These are phyloP conservation scores for Diorhabda elongata DNA, from an alignment of 1,140 invertebrate genomes.

Conservation along the genomic window DNA sequence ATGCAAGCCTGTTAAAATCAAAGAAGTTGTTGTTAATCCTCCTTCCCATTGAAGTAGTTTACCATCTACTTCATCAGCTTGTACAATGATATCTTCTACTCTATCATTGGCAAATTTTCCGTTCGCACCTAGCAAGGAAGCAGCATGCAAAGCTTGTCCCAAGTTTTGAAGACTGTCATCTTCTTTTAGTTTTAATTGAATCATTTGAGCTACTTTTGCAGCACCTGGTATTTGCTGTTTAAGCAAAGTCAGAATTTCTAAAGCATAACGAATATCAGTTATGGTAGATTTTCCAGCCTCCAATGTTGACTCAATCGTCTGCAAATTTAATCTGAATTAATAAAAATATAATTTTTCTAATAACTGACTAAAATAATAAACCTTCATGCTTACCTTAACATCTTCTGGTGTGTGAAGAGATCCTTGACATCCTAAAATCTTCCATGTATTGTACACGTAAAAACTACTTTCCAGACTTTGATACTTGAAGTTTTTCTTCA, in stretches of 20 bases:
- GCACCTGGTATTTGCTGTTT: slow-evolving; percentile 35
- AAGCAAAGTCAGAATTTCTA: slow-evolving; percentile 36
- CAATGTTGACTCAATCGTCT: slow-evolving; percentile 35
- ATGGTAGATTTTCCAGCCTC: slow-evolving; percentile 35
- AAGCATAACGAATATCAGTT: slow-evolving; percentile 39
- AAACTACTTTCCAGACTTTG: slow-evolving; percentile 33
- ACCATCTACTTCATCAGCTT: slow-evolving; percentile 92
- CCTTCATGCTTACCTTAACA: slow-evolving; percentile 31
- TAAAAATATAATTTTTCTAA: slow-evolving; percentile 1
- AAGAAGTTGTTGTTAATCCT: slow-evolving; percentile 60
- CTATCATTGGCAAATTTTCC: slow-evolving; percentile 72
- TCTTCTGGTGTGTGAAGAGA: slow-evolving; percentile 36
- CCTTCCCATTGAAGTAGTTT: slow-evolving; percentile 90
- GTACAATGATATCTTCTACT: slow-evolving; percentile 86
- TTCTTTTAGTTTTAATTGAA: slow-evolving; percentile 40
- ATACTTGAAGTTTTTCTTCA: slow-evolving; percentile 30
- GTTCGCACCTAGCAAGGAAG: slow-evolving; percentile 60
- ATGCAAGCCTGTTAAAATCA: slow-evolving; percentile 69
- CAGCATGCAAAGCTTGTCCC: slow-evolving; percentile 80
- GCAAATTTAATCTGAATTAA: slow-evolving; percentile 12
- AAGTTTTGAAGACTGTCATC: slow-evolving; percentile 57
- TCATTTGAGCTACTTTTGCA: slow-evolving; percentile 37
- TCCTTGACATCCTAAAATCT: slow-evolving; percentile 34
- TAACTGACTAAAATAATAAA: background rate
- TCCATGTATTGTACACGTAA: slow-evolving; percentile 34